Percentiles rank a stretch among this genome's conserved stretches.
phyloP scores from a whole-genome alignment of 2,113 vertebrate species.

The Carettochelys insculpta region DNA sequence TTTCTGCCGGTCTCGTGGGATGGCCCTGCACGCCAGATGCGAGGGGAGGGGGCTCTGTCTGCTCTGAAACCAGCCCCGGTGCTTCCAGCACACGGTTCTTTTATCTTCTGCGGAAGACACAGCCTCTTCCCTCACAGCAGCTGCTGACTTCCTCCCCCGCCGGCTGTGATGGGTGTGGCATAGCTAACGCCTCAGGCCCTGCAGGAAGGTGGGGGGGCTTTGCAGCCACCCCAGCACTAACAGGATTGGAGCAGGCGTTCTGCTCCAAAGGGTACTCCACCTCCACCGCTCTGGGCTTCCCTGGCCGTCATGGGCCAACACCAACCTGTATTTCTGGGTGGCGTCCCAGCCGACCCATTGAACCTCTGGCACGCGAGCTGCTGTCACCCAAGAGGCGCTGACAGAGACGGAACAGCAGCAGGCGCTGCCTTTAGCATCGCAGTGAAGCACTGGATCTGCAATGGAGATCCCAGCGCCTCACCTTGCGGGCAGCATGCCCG shows the following conservation, averaged over 20 bases:
- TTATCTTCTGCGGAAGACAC: neutral
- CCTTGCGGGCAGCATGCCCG: too few relatives aligned
- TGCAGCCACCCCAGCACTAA: neutral
- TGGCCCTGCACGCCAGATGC: neutral
- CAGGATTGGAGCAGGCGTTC: neutral
- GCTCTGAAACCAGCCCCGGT: neutral
- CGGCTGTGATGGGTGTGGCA: neutral
- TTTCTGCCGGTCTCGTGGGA: neutral
- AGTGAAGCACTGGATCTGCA: too few relatives aligned
- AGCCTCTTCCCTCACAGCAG: neutral
- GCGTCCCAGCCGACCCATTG: too few relatives aligned
- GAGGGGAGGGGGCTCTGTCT: neutral
- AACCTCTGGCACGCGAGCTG: too few relatives aligned
- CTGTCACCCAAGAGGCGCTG: neutral
- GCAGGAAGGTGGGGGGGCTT: neutral
- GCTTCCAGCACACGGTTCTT: neutral
- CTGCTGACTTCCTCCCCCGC: neutral
- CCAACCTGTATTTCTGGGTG: too few relatives aligned
- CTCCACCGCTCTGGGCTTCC: neutral
- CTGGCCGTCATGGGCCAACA: too few relatives aligned
- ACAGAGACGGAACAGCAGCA: rapidly evolving
- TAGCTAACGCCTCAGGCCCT: neutral
- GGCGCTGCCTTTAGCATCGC: too few relatives aligned
- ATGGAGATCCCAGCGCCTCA: too few relatives aligned
- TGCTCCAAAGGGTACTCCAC: too few relatives aligned